Base-by-base conservation (phyloP, 2,797 vertebrate species). In the Peromyscus melanophrys region DNA sequence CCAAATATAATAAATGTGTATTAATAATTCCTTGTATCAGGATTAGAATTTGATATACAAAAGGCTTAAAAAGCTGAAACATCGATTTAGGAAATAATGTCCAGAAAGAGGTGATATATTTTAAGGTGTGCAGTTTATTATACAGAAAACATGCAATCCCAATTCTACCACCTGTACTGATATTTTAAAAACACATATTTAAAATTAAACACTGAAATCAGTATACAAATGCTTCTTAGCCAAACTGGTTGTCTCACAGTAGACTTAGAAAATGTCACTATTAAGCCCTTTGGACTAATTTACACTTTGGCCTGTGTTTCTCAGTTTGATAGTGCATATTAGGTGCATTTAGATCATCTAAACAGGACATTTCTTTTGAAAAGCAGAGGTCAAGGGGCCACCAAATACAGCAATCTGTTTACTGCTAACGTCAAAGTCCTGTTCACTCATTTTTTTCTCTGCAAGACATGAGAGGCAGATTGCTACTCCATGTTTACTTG, bases 101-200 rank as follows among this genome's bases (percentile, higher is more conserved):
- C 93, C 90, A 89, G 82, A 89, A 97, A 97, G 96, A 96, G 76
- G 80, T 96, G 92, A 12, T 87, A 73, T 95, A 95, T 87, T 73
- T 96, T 91, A 95, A 82, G 2, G 13, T 89, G 86, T 84, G 93
- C 8, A 75, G 49, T 97, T 92, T 94, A 95, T 94, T 96, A 71
- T 31, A 94, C 76, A 97, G n/a, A 89, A 86, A 84, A 96, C 46
- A 95, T 25, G 46, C 71, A 95, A 82, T 59, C n/a, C 76, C 92
- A 55, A 95, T 29, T 95, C 90, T 11, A 93, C 19, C 84, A 76
- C 95, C 73, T 97, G 84, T 80, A 82, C 40, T 61, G 91, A 73
- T 46, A 97, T 93, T 96, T 95, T 57, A 40, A 94, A 96, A 96
- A 97, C 29, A 85, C 31, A 69, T n/a, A 76, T 46, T 92, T 96